Evolutionary conservation across 2,888 invertebrate genomes (phyloP).

Genomic region (Panopea generosa): DNA sequence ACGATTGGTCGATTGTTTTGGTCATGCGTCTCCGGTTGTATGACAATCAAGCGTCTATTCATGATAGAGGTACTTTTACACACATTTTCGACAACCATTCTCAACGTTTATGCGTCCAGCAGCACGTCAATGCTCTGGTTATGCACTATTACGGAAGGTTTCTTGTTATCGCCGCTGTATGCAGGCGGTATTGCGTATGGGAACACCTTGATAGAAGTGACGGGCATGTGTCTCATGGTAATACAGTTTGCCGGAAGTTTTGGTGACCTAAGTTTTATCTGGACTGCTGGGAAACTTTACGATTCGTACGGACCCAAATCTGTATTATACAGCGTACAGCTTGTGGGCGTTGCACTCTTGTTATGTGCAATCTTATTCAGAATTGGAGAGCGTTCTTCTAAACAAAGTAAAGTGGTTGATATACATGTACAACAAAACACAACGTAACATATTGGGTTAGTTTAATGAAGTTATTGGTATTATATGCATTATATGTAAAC

Average conservation of each 20-base stretch:
- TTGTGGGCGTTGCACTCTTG: slow-evolving; percentile 30
- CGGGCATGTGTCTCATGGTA: slow-evolving; percentile 38
- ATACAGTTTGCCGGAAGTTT: slow-evolving; percentile 28
- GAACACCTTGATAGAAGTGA: slow-evolving; percentile 33
- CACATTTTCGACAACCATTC: not conserved
- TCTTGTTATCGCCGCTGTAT: slow-evolving; percentile 26
- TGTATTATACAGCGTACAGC: slow-evolving; percentile 31
- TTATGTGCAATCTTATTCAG: slow-evolving; percentile 31
- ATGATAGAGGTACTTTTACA: slow-evolving; percentile 6
- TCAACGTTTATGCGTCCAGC: slow-evolving; percentile 11
- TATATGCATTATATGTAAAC: no score
- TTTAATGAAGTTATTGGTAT: no score
- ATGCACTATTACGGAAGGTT: slow-evolving; percentile 23
- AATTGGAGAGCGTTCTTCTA: slow-evolving; percentile 15
- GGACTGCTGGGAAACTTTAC: slow-evolving; percentile 30
- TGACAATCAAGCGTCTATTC: slow-evolving; percentile 14
- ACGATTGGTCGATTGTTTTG: slow-evolving; percentile 21
- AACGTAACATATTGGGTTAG: no score
- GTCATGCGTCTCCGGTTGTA: not conserved
- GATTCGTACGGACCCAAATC: slow-evolving; percentile 29
- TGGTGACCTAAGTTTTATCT: slow-evolving; percentile 33
- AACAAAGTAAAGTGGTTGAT: no score
- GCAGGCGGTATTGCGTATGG: slow-evolving; percentile 33
- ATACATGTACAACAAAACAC: no score
- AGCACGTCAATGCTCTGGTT: slow-evolving; percentile 25